These are phyloP conservation scores for Torymus aiolomorphi DNA, from an alignment of 2,888 invertebrate species.

Conservation along the genomic window DNA sequence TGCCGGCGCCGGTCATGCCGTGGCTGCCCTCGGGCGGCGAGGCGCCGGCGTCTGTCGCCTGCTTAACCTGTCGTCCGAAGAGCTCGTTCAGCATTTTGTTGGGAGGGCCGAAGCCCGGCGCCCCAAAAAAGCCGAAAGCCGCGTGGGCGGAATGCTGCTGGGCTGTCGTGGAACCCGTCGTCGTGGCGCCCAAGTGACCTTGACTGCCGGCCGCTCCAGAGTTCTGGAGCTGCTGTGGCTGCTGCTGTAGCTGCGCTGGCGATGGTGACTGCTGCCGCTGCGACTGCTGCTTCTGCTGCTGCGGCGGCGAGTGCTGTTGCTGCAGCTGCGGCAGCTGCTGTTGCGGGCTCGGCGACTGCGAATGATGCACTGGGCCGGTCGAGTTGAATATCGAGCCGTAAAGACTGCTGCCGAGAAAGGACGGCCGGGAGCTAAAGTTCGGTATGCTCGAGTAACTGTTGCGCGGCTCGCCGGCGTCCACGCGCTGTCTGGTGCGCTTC, in stretches of 20 bases:
- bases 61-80: constrained; percentile 87
- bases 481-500: constrained; percentile 95
- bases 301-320: constrained; percentile 50
- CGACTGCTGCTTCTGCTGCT: constrained; percentile 58
- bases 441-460: constrained; percentile 92
- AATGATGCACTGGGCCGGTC: constrained; percentile 76
- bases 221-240: constrained; percentile 79
- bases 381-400: constrained; percentile 91
- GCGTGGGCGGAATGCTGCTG: constrained; percentile 77
- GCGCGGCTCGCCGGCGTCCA: constrained; percentile 96
- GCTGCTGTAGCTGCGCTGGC: constrained; percentile 75
- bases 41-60: constrained; percentile 79
- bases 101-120: constrained; percentile 90
- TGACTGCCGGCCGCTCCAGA: constrained; percentile 71
- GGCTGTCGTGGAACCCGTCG: constrained; percentile 77
- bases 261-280: constrained; percentile 56
- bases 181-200: constrained; percentile 76
- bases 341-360: constrained; percentile 62
- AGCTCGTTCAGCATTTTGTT: constrained; percentile 92
- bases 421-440: constrained; percentile 86
- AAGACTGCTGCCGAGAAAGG: constrained; percentile 88
- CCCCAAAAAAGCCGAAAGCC: constrained; percentile 87
- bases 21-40: constrained; percentile 77
- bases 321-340: constrained; percentile 60
- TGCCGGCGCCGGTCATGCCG: constrained; percentile 76